Evolutionary conservation across 2,888 invertebrate genomes (phyloP).

Genomic region (Ophion ventricosus): DNA sequence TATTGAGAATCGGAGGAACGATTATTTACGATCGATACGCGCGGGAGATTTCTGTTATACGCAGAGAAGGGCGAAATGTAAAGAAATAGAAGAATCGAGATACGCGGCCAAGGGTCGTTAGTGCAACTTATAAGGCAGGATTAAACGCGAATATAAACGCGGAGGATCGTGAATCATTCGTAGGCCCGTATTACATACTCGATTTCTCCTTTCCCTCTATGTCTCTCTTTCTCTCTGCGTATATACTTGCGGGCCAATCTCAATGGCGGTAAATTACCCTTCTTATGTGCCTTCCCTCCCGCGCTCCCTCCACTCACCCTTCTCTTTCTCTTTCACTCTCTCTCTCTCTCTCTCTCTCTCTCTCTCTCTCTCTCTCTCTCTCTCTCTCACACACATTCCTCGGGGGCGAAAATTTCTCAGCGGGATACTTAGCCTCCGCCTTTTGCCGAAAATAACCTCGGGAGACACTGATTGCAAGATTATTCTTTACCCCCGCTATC

Average conservation of each 20-base stretch:
- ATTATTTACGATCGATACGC: conserved; percentile 10
- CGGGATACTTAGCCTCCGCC: conserved; percentile 28
- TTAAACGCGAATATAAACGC: conserved; percentile 55
- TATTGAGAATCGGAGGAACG: background rate
- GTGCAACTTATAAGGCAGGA: conserved; percentile 60
- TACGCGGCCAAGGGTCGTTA: conserved; percentile 50
- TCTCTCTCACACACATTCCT: conserved; percentile 24
- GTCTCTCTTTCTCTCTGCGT: background rate
- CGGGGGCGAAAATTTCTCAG: conserved; percentile 35
- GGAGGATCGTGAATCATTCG: conserved; percentile 65
- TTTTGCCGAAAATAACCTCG: conserved; percentile 53
- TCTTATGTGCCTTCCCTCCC: conserved; percentile 36
- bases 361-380: conserved; percentile 31
- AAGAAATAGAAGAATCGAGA: background rate
- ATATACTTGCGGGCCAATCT: conserved; percentile 27
- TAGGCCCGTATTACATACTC: conserved; percentile 64
- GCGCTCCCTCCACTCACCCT: background rate
- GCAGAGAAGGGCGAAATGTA: conserved; percentile 12
- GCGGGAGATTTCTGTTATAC: conserved; percentile 31
- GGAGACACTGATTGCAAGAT: too few relatives aligned
- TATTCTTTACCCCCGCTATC: too few relatives aligned
- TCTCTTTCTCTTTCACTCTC: conserved; percentile 14
- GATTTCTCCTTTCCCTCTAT: conserved; percentile 44
- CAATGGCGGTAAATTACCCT: conserved; percentile 64
- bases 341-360: conserved; percentile 30